Base-by-base conservation (phyloP, 1,140 invertebrate genomes). In the Drosophila rufa region DNA sequence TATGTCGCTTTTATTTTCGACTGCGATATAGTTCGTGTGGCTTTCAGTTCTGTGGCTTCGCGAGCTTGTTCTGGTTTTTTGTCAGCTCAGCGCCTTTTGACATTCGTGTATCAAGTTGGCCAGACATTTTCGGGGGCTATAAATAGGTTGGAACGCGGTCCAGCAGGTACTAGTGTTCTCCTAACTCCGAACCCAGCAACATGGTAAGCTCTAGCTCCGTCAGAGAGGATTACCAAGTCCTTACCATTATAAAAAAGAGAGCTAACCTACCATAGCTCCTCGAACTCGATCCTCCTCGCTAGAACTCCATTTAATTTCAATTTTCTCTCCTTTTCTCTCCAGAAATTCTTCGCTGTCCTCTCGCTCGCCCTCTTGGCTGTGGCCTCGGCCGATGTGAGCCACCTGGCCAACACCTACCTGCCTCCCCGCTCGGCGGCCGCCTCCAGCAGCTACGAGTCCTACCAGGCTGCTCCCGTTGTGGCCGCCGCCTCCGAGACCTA, bases 321-420 rank as follows among this genome's bases (percentile, higher is more conserved):
- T 5, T 60, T 2, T 19, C 4, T 2, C 17, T 27, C 11, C 51
- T 4, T 36, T 42, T 17, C 46, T 1, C 57, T 51, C 12, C 45
- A 91, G 87, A 48, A 91, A 82, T 59, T 87, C 58, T 73, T 87
- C 53, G 80, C 71, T 30, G 46, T 71, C 56, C 66, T 89, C 40
- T 75, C 83, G 15, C 51, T 87, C 8, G 80, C 87, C 65, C 68
- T 91, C 12, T n/a, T 91, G 59, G 82, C 78, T 1, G 19, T 81
- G 55, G 78, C 73, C 67, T 69, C 79, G 33, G 87, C 87, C 36
- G 87, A 91, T 82, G 87, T 91, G 1, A 87, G 82, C 70, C 87
- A 91, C 40, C 40, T 91, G 75, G 48, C 57, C 65, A 85, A 83
- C 62, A 87, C 71, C 57, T 87, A 89, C 40, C 69, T 89, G 75